A percentile compares a stretch with the other conserved stretches of the same genome.
Evolutionary conservation across 2,797 vertebrate genomes (phyloP).

Genomic region (Setipinna tenuifilis): DNA sequence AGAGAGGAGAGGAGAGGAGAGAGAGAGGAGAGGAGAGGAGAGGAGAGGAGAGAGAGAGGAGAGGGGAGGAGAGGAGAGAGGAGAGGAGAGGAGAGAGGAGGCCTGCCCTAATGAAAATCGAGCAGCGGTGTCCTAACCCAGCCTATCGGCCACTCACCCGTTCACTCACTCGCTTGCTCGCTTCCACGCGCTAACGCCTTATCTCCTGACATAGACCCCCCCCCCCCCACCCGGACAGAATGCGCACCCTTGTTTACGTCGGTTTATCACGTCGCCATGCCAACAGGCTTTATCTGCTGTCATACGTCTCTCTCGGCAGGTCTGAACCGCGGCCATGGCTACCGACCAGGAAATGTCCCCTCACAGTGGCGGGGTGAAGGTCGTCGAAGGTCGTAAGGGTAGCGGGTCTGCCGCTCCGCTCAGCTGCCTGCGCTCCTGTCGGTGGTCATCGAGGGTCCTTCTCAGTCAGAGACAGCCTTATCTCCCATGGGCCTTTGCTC

Average conservation of each 20-base stretch:
- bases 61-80: too few relatives aligned
- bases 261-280: not conserved
- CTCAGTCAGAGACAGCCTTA: not conserved
- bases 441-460: not conserved
- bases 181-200: not conserved
- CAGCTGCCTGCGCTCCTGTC: too few relatives aligned
- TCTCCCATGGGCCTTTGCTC: not conserved
- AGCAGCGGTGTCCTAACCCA: not conserved
- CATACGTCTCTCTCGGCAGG: not conserved
- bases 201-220: not conserved
- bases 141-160: not conserved
- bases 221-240: not conserved
- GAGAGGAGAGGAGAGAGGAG: too few relatives aligned
- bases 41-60: too few relatives aligned
- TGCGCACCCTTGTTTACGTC: not conserved
- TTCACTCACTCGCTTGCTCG: not conserved
- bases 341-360: not conserved
- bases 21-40: too few relatives aligned
- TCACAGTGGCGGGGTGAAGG: not conserved
- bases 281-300: constrained; percentile 24
- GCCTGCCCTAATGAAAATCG: not conserved
- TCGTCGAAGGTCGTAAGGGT: not conserved
- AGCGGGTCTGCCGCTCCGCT: too few relatives aligned
- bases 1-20: too few relatives aligned
- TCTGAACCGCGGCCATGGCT: not conserved